Conservation (phyloP, 2,888 invertebrate species). For the Macrostomum cliftonense region DNA sequence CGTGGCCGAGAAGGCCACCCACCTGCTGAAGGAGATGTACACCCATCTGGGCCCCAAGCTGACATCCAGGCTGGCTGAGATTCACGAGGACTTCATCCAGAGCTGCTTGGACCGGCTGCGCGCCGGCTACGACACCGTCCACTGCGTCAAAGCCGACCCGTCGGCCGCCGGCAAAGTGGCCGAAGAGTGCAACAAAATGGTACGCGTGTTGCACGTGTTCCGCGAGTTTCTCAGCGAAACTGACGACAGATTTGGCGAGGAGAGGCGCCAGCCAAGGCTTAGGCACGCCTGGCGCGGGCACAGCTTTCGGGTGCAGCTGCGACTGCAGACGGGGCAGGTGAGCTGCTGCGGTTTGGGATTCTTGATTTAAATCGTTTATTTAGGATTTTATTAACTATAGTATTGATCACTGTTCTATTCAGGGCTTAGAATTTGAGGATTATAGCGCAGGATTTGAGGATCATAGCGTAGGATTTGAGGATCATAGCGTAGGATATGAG, state of each 20-base stretch:
- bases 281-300: too few relatives aligned
- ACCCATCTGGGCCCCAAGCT: constrained; percentile 74
- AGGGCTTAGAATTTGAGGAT: too few relatives aligned
- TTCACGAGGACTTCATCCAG: constrained; percentile 74
- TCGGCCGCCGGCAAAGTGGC: constrained; percentile 1
- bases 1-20: constrained; percentile 74
- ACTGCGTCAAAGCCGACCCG: constrained; percentile 42
- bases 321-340: constrained; percentile 43
- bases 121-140: constrained; percentile 63
- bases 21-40: constrained; percentile 71
- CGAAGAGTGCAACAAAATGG: constrained; percentile 58
- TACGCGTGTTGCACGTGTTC: constrained; percentile 69
- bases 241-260: constrained; percentile 53
- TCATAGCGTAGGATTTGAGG: too few relatives aligned
- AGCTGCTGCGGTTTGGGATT: constrained; percentile 4
- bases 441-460: too few relatives aligned
- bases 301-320: too few relatives aligned
- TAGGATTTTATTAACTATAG: too few relatives aligned
- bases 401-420: too few relatives aligned
- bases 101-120: constrained; percentile 63
- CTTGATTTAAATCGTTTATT: too few relatives aligned
- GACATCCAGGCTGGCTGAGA: constrained; percentile 52
- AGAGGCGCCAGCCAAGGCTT: constrained; percentile 68
- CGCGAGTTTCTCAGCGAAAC: constrained; percentile 87
- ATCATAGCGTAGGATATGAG: too few relatives aligned